phyloP scores from a whole-genome alignment of 2,797 vertebrate species.

The Enteromius afrohamiltoni region DNA sequence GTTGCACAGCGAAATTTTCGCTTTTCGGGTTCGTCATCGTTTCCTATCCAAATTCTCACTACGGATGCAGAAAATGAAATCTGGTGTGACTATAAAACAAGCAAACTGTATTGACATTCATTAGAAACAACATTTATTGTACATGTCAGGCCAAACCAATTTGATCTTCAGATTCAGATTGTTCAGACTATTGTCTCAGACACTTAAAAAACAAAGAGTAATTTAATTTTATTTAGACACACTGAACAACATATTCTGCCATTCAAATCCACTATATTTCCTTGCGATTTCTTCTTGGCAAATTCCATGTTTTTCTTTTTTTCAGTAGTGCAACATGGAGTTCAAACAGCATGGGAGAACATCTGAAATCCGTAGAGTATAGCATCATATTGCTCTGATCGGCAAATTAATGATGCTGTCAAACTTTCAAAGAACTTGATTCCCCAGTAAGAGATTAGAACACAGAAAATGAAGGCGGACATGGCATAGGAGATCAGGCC shows the following conservation, averaged over 20 bases:
- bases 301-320: slow-evolving; percentile 52
- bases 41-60: too few species aligned
- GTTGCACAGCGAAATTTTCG: too few species aligned
- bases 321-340: slow-evolving; percentile 62
- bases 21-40: too few species aligned
- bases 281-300: slow-evolving; percentile 52
- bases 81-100: neutral
- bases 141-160: neutral
- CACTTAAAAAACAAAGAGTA: slow-evolving; percentile 7
- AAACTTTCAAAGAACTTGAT: slow-evolving; percentile 80
- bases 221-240: slow-evolving; percentile 34
- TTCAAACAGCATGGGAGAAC: slow-evolving; percentile 73
- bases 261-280: slow-evolving; percentile 58
- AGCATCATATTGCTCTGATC: slow-evolving; percentile 69
- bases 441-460: slow-evolving; percentile 78
- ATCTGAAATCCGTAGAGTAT: slow-evolving; percentile 54
- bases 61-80: too few species aligned
- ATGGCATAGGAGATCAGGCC: slow-evolving; percentile 75
- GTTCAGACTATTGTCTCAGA: neutral
- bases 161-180: neutral
- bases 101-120: neutral
- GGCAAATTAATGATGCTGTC: slow-evolving; percentile 82
- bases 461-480: slow-evolving; percentile 76
- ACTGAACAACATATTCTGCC: slow-evolving; percentile 51
- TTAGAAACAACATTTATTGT: neutral